Evolutionary conservation across 1,140 invertebrate genomes (phyloP), one percentile per base, ranked within the genome.

Genomic region (Philotrypesis tridentata): DNA sequence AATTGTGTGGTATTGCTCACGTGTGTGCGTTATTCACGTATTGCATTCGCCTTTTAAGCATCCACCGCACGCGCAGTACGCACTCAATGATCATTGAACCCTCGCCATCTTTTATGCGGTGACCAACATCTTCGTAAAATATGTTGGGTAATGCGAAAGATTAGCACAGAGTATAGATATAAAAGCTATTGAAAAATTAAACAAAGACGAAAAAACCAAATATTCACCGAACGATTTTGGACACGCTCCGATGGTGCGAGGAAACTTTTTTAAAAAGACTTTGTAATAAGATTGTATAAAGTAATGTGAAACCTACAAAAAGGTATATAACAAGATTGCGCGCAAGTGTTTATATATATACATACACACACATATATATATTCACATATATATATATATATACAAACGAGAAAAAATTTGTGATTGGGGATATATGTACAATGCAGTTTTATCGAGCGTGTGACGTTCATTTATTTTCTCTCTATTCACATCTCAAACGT

Each of bases 271-370:
- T 86, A 84, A 79, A 86, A 87, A 87, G 87, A 88, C 87, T 88
- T 88, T 88, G 86, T 88, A 87, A 88, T 87, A 88, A 88, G 84
- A 85, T 86, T 88, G 85, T 88, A 88, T 87, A 88, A 80, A 75
- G 86, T 87, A 87, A 48, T 43, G 76, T 84, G 80, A 55, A 85
- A 73, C 79, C 74, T 85, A 78, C 25, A 67, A 29, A 76, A 61
- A 63, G 37, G 8, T 29, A 23, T 71, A 23, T 60, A 76, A 61
- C 60, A 60, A 70, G 31, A 37, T 77, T 61, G 14, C 31, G 43
- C 60, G 74, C 67, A 78, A 65, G 68, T 72, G 67, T 70, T 48
- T 72, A 63, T 71, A 60, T 61, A 80, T 43, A 17, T n/a, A n/a
- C n/a, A n/a, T n/a, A n/a, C n/a, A n/a, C n/a, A n/a, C n/a, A n/a